Percentiles rank a stretch among this genome's conserved stretches.
Evolutionary conservation across 2,888 invertebrate genomes (phyloP).

Genomic region (Cinara cedri): DNA sequence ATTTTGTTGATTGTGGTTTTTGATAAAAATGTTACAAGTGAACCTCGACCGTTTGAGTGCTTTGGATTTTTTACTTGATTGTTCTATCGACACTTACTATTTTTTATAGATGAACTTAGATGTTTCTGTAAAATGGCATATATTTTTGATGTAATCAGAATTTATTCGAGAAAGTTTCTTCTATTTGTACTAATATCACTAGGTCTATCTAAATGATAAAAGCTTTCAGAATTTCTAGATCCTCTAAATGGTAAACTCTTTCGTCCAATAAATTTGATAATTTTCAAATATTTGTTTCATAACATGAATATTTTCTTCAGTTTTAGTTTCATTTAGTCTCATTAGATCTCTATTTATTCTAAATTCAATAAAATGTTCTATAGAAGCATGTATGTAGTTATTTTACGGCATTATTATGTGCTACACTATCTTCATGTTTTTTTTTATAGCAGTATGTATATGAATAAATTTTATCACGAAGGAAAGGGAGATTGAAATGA

Average conservation of each 20-base stretch:
- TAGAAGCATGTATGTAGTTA: background rate
- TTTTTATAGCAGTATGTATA: too few relatives aligned
- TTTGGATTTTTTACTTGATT: background rate
- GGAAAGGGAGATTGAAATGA: background rate
- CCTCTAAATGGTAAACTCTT: conserved; percentile 26
- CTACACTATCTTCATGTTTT: background rate
- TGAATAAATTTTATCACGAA: background rate
- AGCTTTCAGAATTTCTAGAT: conserved; percentile 6
- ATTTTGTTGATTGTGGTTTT: too few relatives aligned
- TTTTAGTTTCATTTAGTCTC: background rate
- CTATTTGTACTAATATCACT: background rate
- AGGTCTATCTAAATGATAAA: background rate
- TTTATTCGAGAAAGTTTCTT: background rate
- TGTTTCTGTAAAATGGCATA: conserved; percentile 11
- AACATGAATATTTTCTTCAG: conserved; percentile 6
- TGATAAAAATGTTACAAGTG: too few relatives aligned
- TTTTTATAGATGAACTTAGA: conserved; percentile 9
- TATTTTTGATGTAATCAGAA: conserved; percentile 1
- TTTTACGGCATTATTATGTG: conserved; percentile 10
- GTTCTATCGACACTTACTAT: background rate
- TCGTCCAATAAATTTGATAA: conserved; percentile 7
- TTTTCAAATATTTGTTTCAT: conserved; percentile 16
- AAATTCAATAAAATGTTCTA: conserved; percentile 6
- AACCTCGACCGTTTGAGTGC: too few relatives aligned
- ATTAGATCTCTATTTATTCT: conserved; percentile 6